Conservation (phyloP, 1,140 invertebrate species). For the Drosophila insularis region DNA sequence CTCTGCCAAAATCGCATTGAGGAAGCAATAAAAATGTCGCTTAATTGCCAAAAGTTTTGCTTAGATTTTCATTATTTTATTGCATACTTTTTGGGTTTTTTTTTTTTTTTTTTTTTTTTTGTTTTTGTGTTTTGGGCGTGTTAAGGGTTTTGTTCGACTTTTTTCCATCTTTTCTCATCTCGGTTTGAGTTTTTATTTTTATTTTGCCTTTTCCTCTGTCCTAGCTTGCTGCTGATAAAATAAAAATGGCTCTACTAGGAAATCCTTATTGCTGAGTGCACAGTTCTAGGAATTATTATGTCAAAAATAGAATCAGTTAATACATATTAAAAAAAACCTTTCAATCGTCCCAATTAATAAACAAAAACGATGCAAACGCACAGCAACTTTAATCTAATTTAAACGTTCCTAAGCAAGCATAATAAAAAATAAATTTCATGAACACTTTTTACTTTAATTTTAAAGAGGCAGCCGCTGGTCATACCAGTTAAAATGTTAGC, state of each 20-base stretch:
- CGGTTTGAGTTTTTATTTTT: conserved; percentile 1
- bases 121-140: conserved; percentile 1
- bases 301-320: too few species aligned
- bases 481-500: not conserved
- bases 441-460: too few species aligned
- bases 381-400: too few species aligned
- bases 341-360: too few species aligned
- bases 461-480: not conserved
- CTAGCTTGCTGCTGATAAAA: not conserved
- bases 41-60: conserved; percentile 72
- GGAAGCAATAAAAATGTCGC: conserved; percentile 71
- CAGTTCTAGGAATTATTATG: not conserved
- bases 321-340: too few species aligned
- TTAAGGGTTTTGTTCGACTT: conserved; percentile 1
- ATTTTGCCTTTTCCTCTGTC: not conserved
- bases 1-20: conserved; percentile 32
- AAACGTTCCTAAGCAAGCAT: too few species aligned
- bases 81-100: conserved; percentile 50
- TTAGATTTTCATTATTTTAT: conserved; percentile 70
- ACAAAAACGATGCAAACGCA: too few species aligned
- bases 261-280: not conserved
- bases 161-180: not conserved
- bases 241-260: not conserved
- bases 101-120: conserved; percentile 14
- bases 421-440: too few species aligned